phyloP scores from a whole-genome alignment of 2,113 vertebrate genomes.

The Oreocharis arfaki region DNA sequence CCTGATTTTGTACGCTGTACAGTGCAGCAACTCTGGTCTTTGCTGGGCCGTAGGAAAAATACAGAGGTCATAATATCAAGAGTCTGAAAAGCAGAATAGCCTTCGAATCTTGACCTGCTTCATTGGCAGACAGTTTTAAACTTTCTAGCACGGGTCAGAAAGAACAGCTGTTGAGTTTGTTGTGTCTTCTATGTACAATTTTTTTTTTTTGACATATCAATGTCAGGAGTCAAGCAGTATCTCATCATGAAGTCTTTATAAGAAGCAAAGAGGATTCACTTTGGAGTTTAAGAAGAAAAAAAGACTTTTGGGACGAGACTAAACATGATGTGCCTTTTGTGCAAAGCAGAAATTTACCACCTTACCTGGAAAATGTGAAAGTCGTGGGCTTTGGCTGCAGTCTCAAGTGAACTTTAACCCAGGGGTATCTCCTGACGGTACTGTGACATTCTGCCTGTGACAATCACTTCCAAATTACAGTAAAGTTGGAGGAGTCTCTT shows the following conservation, averaged over 20 bases:
- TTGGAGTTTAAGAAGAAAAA: neutral
- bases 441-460: neutral
- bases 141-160: neutral
- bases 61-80: neutral
- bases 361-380: neutral
- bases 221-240: neutral
- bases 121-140: neutral
- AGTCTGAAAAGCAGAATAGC: neutral
- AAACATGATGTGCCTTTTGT: neutral
- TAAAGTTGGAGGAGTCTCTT: neutral
- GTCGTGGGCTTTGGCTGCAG: fast-evolving
- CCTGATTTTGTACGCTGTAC: neutral
- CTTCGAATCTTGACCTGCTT: neutral
- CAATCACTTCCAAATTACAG: neutral
- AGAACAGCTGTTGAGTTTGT: neutral
- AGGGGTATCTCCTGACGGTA: fast-evolving
- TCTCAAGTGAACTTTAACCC: neutral
- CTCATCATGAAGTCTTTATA: neutral
- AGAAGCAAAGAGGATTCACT: neutral
- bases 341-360: neutral
- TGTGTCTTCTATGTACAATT: neutral
- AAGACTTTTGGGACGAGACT: neutral
- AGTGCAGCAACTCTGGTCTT: neutral
- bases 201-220: neutral
- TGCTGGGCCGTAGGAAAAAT: neutral